Percentiles rank a stretch among this genome's conserved stretches.
Evolutionary conservation across 2,888 invertebrate species (phyloP).

Genomic region (Trichogramma dendrolimi): DNA sequence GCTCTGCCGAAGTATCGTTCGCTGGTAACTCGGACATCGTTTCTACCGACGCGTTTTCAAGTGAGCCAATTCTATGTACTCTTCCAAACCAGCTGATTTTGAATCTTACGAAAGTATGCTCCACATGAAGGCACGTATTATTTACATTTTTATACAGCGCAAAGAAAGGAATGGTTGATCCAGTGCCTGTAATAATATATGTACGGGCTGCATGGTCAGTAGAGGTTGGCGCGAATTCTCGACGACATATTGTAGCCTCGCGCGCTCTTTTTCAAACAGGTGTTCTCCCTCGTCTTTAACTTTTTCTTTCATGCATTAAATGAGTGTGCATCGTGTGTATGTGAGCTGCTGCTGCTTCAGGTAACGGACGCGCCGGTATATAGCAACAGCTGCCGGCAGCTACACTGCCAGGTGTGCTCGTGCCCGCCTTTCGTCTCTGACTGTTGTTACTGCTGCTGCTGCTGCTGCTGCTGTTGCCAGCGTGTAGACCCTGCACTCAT

Average conservation of each 20-base stretch:
- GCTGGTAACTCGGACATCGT: too few relatives aligned
- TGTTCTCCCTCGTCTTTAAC: slow-evolving; percentile 9
- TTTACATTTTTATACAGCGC: too few relatives aligned
- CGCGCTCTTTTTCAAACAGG: slow-evolving; percentile 19
- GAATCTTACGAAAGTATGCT: too few relatives aligned
- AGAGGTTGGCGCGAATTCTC: not conserved
- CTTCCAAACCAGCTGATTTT: too few relatives aligned
- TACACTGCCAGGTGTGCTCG: slow-evolving; percentile 48
- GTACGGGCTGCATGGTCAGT: not conserved
- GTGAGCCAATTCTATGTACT: too few relatives aligned
- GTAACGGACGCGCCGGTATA: slow-evolving; percentile 42
- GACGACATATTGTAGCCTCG: slow-evolving; percentile 7
- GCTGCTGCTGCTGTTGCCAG: slow-evolving; percentile 8
- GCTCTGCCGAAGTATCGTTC: too few relatives aligned
- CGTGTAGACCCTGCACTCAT: slow-evolving; percentile 6
- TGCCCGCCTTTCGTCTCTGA: slow-evolving; percentile 11
- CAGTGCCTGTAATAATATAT: too few relatives aligned
- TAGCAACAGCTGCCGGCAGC: slow-evolving; percentile 48
- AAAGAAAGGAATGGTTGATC: too few relatives aligned
- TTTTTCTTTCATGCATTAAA: too few relatives aligned
- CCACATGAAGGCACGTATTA: too few relatives aligned
- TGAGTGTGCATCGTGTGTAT: slow-evolving; percentile 15
- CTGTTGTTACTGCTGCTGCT: slow-evolving; percentile 1
- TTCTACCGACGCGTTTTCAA: too few relatives aligned
- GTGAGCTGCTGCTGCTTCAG: slow-evolving; percentile 47